phyloP scores from a whole-genome alignment of 2,113 vertebrate species.

The Athene cunicularia region DNA sequence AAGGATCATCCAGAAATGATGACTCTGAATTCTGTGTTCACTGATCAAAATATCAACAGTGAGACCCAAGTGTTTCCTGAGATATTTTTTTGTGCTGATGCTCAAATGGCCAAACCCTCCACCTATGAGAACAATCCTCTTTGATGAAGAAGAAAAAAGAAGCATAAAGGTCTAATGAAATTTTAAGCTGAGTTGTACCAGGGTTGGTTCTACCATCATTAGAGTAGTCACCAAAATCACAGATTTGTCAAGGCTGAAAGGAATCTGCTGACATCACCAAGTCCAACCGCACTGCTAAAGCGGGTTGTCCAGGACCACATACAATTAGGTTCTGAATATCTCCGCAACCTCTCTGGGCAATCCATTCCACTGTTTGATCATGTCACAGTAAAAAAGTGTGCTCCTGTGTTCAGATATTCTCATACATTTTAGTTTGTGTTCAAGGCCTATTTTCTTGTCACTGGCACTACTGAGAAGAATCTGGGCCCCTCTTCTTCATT shows the following conservation, averaged over 20 bases:
- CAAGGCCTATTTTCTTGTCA: not conserved
- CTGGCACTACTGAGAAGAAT: not conserved
- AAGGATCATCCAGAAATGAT: not conserved
- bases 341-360: not conserved
- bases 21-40: not conserved
- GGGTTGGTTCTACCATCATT: not conserved
- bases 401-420: not conserved
- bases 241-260: not conserved
- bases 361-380: not conserved
- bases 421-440: not conserved
- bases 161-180: not conserved
- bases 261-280: not conserved
- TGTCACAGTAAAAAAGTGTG: not conserved
- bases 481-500: not conserved
- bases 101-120: not conserved
- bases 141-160: not conserved
- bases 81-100: not conserved
- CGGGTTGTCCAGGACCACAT: not conserved
- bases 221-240: not conserved
- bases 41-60: not conserved
- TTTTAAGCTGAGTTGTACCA: not conserved
- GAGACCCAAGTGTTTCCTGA: not conserved
- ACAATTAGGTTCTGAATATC: not conserved
- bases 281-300: not conserved
- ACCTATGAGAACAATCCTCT: not conserved